Conservation (phyloP, 53 echinoderm and acorn worm genomes). For the Antedon mediterranea region DNA sequence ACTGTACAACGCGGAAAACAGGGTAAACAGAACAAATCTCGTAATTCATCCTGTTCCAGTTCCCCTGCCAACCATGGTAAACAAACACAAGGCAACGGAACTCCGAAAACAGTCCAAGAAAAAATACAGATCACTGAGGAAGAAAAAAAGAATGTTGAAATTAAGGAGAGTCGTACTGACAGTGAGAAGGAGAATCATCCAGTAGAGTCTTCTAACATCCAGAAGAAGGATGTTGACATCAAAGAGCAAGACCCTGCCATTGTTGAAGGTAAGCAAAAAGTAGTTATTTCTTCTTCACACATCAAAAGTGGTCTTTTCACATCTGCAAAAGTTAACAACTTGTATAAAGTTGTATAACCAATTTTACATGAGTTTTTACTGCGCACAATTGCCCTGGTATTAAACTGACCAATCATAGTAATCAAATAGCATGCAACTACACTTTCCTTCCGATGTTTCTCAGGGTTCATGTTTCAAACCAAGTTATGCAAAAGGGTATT, state of each 20-base stretch:
- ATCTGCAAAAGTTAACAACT: too few species aligned
- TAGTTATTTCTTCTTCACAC: too few species aligned
- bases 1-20: conserved; percentile 80
- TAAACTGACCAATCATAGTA: too few species aligned
- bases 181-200: conserved; percentile 96
- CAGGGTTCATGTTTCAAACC: too few species aligned
- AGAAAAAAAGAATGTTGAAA: not conserved
- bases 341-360: too few species aligned
- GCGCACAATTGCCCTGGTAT: too few species aligned
- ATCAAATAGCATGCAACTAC: too few species aligned
- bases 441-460: too few species aligned
- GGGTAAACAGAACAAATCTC: conserved; percentile 35
- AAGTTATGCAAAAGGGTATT: too few species aligned
- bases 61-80: not conserved
- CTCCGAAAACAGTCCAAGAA: conserved; percentile 8
- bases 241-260: not conserved
- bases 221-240: not conserved
- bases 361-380: too few species aligned
- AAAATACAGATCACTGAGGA: not conserved
- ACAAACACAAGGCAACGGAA: not conserved
- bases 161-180: conserved; percentile 43
- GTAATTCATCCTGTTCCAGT: conserved; percentile 48
- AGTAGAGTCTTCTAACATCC: conserved; percentile 9
- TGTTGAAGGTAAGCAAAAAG: not conserved
- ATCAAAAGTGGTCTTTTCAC: too few species aligned